Evolutionary conservation across 2,888 invertebrate species (phyloP).

Genomic region (Terebella lapidaria): DNA sequence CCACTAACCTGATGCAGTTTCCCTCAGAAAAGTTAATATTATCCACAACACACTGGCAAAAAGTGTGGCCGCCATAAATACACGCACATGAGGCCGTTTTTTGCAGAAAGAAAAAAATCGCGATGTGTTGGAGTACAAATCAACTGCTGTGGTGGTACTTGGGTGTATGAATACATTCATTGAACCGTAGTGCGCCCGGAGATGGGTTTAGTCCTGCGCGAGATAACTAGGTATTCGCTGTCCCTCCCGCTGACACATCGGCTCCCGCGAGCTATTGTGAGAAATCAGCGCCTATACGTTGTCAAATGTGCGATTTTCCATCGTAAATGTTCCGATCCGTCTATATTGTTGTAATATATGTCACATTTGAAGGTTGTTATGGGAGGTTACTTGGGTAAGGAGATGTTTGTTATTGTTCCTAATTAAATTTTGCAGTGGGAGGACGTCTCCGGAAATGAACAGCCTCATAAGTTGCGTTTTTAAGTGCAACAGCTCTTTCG

Average conservation of each 20-base stretch:
- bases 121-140: not conserved
- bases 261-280: too few relatives aligned
- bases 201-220: slow-evolving; percentile 6
- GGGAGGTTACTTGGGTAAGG: too few relatives aligned
- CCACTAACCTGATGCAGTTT: not conserved
- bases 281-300: too few relatives aligned
- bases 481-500: not conserved
- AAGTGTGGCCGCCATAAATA: slow-evolving; percentile 8
- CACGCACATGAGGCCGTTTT: slow-evolving; percentile 5
- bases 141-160: not conserved
- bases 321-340: not conserved
- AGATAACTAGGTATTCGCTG: not conserved
- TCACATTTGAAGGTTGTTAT: too few relatives aligned
- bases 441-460: not conserved
- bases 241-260: not conserved
- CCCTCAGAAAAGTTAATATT: not conserved
- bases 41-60: slow-evolving; percentile 5
- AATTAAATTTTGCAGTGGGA: not conserved
- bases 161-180: slow-evolving; percentile 9
- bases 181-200: slow-evolving; percentile 6
- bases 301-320: too few relatives aligned
- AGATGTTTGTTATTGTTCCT: too few relatives aligned
- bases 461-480: too few relatives aligned
- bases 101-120: not conserved
- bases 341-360: not conserved